Evolutionary conservation across 2,113 vertebrate species (phyloP).

Genomic region (Gobiocypris rarus): DNA sequence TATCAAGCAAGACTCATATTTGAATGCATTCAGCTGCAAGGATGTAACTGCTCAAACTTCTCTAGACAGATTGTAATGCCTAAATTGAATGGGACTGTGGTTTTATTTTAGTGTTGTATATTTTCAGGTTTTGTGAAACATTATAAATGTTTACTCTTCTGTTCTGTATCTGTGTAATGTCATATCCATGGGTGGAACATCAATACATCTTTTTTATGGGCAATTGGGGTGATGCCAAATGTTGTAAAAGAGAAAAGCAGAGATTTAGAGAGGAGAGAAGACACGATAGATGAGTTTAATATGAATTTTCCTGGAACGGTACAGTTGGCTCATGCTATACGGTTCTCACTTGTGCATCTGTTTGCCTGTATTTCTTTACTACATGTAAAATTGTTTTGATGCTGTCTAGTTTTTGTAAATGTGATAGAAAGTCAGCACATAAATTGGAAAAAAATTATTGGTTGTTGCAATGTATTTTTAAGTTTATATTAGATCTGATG

Average conservation of each 20-base stretch:
- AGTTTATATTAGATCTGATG: background rate
- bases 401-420: background rate
- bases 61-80: background rate
- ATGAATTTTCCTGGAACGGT: background rate
- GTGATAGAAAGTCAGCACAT: background rate
- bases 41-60: background rate
- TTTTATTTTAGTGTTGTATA: constrained; percentile 13
- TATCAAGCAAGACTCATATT: too few relatives aligned
- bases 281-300: constrained; percentile 39
- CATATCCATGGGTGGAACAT: constrained; percentile 4
- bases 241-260: constrained; percentile 11
- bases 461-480: background rate
- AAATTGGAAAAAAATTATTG: background rate
- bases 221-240: constrained; percentile 22
- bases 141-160: constrained; percentile 4
- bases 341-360: constrained; percentile 6
- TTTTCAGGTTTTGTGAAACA: constrained; percentile 8
- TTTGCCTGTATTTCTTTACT: background rate
- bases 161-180: background rate
- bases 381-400: background rate
- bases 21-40: constrained; percentile 1
- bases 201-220: constrained; percentile 38
- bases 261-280: constrained; percentile 19
- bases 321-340: background rate
- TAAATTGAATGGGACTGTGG: background rate